phyloP scores from a whole-genome alignment of 1,140 invertebrate species.

The Antheraea mylitta region DNA sequence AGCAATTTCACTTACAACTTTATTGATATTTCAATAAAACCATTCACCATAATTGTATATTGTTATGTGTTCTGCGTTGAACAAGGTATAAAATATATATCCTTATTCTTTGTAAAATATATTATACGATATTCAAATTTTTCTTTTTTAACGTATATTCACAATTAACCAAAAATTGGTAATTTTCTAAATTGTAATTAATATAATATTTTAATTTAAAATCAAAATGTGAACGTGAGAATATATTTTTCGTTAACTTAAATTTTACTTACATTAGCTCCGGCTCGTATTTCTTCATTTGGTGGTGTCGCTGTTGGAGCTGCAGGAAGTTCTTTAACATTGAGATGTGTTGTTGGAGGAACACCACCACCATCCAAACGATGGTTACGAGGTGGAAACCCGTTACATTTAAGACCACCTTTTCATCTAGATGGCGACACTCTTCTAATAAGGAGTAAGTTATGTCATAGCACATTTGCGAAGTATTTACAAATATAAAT shows the following conservation, averaged over 20 bases:
- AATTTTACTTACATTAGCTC: constrained; percentile 41
- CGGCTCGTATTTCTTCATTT: constrained; percentile 73
- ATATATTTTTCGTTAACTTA: constrained; percentile 4
- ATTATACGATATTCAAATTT: too few relatives aligned
- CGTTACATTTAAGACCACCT: constrained; percentile 80
- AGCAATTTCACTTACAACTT: too few relatives aligned
- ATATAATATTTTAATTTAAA: too few relatives aligned
- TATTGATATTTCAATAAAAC: too few relatives aligned
- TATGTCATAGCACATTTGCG: background rate
- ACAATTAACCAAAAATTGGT: too few relatives aligned
- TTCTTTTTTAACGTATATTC: too few relatives aligned
- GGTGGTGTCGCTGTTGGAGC: constrained; percentile 65
- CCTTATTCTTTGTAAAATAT: too few relatives aligned
- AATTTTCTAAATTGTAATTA: too few relatives aligned
- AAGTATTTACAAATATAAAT: background rate
- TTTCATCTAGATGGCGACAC: constrained; percentile 81
- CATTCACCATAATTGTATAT: too few relatives aligned
- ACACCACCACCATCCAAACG: constrained; percentile 82
- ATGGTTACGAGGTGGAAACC: constrained; percentile 81
- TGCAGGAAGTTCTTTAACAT: constrained; percentile 58
- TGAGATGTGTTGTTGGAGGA: constrained; percentile 83
- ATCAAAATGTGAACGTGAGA: too few relatives aligned
- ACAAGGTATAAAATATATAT: too few relatives aligned
- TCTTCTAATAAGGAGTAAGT: constrained; percentile 80
- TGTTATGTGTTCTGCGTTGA: too few relatives aligned